Percentiles rank a stretch among this genome's conserved stretches.
These are phyloP conservation scores for Taenaris catops DNA, from an alignment of 2,888 invertebrate species.

Conservation along the genomic window DNA sequence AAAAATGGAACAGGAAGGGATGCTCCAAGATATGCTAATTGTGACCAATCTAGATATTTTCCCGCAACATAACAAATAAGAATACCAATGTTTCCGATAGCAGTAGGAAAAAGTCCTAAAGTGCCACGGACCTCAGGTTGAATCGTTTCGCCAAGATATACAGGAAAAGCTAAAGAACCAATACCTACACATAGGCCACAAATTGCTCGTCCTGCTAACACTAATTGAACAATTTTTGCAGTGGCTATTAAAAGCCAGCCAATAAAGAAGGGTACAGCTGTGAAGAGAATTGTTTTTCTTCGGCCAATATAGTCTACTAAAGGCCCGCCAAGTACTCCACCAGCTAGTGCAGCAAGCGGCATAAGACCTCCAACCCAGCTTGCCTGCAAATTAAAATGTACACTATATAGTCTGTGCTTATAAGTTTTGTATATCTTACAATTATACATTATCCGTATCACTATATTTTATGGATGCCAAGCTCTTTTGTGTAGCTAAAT, in stretches of 20 bases:
- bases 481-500: no score
- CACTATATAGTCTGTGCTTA: no score
- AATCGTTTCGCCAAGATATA: conserved; percentile 96
- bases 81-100: conserved; percentile 92
- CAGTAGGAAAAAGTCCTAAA: conserved; percentile 92
- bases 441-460: no score
- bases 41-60: conserved; percentile 89
- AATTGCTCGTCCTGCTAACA: conserved; percentile 89
- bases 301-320: conserved; percentile 93
- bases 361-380: conserved; percentile 94
- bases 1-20: conserved; percentile 88
- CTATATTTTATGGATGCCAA: no score
- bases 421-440: no score
- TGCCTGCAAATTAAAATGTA: conserved; percentile 83
- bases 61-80: conserved; percentile 90
- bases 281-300: conserved; percentile 88
- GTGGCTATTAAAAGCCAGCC: conserved; percentile 92
- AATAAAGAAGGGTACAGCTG: conserved; percentile 88
- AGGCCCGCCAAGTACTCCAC: conserved; percentile 91
- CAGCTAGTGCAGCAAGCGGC: conserved; percentile 92
- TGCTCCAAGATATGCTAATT: conserved; percentile 89
- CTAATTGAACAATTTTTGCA: conserved; percentile 84
- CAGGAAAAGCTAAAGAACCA: conserved; percentile 92
- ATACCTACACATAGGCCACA: conserved; percentile 94
- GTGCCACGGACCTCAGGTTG: conserved; percentile 95